A percentile compares a stretch with the other conserved stretches of the same genome.
Conservation (phyloP, 2,888 invertebrate species). For the Unio delphinus region DNA sequence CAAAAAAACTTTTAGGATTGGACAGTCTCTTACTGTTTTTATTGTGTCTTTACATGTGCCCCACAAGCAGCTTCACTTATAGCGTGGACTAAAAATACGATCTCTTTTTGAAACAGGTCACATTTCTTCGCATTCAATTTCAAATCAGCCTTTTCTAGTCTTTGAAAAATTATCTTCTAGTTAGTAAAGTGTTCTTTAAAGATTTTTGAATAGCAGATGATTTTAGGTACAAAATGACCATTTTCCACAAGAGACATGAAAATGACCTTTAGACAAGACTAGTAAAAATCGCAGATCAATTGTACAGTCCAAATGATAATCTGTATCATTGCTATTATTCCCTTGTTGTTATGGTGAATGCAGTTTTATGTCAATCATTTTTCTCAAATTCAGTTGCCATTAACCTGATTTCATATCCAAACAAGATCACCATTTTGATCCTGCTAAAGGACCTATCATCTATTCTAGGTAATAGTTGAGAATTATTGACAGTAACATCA, state of each 20-base stretch:
- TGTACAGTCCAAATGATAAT: constrained; percentile 23
- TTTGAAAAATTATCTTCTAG: not conserved
- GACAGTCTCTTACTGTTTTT: no score
- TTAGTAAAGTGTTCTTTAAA: constrained; percentile 14
- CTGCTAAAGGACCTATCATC: no score
- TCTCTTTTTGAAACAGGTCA: constrained; percentile 3
- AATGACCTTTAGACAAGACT: constrained; percentile 19
- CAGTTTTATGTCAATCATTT: constrained; percentile 16
- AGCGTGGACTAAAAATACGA: constrained; percentile 8
- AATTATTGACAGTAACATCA: constrained; percentile 15
- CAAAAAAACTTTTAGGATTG: no score
- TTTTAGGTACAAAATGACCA: constrained; percentile 17
- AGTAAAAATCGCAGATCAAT: constrained; percentile 21
- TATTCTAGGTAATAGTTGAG: no score
- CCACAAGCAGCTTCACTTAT: constrained; percentile 7
- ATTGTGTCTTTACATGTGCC: not conserved
- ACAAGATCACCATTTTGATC: no score
- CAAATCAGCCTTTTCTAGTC: not conserved
- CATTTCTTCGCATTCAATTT: not conserved
- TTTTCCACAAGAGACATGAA: constrained; percentile 17
- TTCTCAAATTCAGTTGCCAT: constrained; percentile 17
- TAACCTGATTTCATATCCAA: constrained; percentile 14
- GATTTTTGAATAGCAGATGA: constrained; percentile 19
- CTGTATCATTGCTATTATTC: constrained; percentile 22
- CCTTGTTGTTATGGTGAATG: constrained; percentile 14